Base-by-base conservation (phyloP, 1,140 invertebrate species). In the Bradynema listronoti region DNA sequence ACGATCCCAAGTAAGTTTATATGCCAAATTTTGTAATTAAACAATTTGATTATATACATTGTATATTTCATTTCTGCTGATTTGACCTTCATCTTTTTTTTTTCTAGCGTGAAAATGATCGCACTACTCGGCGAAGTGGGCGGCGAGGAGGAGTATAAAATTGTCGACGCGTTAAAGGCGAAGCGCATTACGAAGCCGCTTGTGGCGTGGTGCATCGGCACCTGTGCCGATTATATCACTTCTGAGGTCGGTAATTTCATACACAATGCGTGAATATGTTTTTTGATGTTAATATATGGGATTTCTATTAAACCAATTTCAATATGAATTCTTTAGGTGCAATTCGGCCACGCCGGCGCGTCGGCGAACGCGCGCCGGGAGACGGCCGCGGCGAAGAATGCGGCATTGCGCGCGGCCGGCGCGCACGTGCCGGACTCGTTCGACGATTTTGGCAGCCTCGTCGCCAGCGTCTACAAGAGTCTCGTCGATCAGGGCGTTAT, bases 301-400 rank as follows among this genome's bases (percentile, higher is more conserved):
- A n/a, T n/a, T n/a, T n/a, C n/a, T n/a, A n/a, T 11, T 39, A 39
- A 56, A 7, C 9, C 9, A 27, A 58, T 9, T 43, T 58, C 29
- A n/a, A 29, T 24, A 14, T 58, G 54, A 4, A 25, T 58, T 16
- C 16, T 65, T 9, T 67, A 83, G 78, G 93, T 98, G n/a, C 94
- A 99, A 80, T 99, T 98, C 81, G 94, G 94, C 0, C 94, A 99
- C 82, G 94, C 94, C 68, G 94, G 94, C 11, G 92, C 93, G 3
- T 94, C 92, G 77, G 94, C 94, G 4, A 91, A 96, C 74, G 91
- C 88, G 4, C 87, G 89, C 36, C 78, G 85, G n/a, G 94, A 99
- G 82, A 97, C 93, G 5, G 93, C 94, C 1, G 84, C 84, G 0
- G 84, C 88, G 0, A 99, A 99, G 81, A 99, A 99, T 78, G 83